These are phyloP conservation scores for Bubalus kerabau DNA, from an alignment of 2,113 vertebrate genomes.

Conservation along the genomic window DNA sequence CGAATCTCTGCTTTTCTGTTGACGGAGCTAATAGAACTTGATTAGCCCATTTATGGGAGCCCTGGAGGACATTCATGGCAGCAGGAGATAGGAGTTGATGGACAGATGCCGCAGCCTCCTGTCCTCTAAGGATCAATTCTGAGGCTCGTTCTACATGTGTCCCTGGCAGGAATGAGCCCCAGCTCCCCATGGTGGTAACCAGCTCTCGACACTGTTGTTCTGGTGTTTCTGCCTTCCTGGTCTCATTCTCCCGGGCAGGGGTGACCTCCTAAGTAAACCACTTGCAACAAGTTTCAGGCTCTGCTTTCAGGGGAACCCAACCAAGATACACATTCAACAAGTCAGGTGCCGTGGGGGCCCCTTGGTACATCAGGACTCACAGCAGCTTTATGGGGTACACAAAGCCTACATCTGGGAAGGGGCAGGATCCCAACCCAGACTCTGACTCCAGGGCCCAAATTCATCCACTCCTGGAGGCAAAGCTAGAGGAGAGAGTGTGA, in stretches of 20 bases:
- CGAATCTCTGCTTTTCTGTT: not conserved
- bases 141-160: accelerated
- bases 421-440: not conserved
- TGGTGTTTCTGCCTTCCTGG: accelerated
- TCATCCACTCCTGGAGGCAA: not conserved
- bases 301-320: not conserved
- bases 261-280: no score
- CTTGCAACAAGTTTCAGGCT: not conserved
- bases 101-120: not conserved
- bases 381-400: no score
- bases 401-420: not conserved
- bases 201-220: not conserved
- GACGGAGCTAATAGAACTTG: not conserved
- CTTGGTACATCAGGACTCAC: not conserved
- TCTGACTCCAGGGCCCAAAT: not conserved
- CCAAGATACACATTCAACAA: not conserved
- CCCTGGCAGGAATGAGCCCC: not conserved
- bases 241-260: not conserved
- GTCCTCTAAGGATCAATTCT: not conserved
- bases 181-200: accelerated
- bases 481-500: not conserved
- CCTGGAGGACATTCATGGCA: not conserved
- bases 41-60: not conserved
- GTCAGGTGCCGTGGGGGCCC: accelerated
- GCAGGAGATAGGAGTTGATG: not conserved